Percentiles rank a stretch among this genome's conserved stretches.
Conservation (phyloP, 2,797 vertebrate species). For the Lagocephalus sceleratus region DNA sequence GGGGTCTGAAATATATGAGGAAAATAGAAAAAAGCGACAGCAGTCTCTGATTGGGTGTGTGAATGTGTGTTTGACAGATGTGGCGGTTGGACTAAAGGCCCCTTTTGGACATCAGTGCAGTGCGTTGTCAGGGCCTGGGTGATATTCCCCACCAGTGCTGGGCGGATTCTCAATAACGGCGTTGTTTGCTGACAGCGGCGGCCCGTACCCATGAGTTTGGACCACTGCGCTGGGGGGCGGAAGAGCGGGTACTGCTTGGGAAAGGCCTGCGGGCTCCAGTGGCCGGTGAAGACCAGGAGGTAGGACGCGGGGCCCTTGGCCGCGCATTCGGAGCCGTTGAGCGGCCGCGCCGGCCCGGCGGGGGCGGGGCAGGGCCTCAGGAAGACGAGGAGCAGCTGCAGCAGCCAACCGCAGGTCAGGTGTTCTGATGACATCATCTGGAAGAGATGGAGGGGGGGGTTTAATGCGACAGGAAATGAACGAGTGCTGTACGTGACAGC, state of each 20-base stretch:
- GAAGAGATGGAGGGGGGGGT: slow-evolving; percentile 41
- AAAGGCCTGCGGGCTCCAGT: slow-evolving; percentile 80
- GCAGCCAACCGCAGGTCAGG: slow-evolving; percentile 70
- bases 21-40: not conserved
- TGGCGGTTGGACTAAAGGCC: too few relatives aligned
- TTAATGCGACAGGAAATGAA: slow-evolving; percentile 7
- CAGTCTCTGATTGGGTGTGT: not conserved
- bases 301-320: slow-evolving; percentile 78
- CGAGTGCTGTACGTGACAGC: too few relatives aligned
- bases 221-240: slow-evolving; percentile 84
- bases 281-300: slow-evolving; percentile 81
- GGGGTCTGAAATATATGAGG: not conserved
- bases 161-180: not conserved
- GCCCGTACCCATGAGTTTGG: slow-evolving; percentile 80
- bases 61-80: too few relatives aligned
- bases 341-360: slow-evolving; percentile 55
- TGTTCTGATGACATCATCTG: slow-evolving; percentile 76
- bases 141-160: not conserved
- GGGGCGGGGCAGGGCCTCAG: slow-evolving; percentile 66
- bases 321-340: slow-evolving; percentile 69
- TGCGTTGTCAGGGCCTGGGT: not conserved
- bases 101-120: too few relatives aligned
- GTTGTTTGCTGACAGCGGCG: not conserved
- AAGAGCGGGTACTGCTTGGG: slow-evolving; percentile 84
- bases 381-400: slow-evolving; percentile 69